Evolutionary conservation across 1,140 invertebrate species (phyloP).

Genomic region (Mesaphorura yosii): DNA sequence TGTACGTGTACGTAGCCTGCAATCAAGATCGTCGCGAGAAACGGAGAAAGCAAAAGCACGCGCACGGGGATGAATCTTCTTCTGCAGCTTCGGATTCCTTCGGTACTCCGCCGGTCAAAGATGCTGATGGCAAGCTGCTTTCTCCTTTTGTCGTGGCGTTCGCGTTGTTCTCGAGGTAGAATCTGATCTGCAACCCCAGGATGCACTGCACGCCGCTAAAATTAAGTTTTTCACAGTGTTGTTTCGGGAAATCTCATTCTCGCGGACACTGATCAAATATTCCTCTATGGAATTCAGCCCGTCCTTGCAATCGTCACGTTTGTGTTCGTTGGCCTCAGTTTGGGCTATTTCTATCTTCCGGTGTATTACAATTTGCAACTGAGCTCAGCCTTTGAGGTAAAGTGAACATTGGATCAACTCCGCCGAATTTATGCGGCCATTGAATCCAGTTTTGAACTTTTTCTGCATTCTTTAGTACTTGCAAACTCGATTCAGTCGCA

Average conservation of each 20-base stretch:
- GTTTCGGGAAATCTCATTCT: constrained; percentile 45
- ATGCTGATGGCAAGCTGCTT: too few relatives aligned
- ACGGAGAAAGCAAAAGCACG: too few relatives aligned
- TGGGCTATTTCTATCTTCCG: constrained; percentile 42
- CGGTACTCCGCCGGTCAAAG: too few relatives aligned
- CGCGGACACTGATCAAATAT: constrained; percentile 39
- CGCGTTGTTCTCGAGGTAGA: constrained; percentile 52
- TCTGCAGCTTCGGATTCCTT: too few relatives aligned
- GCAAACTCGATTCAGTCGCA: too few relatives aligned
- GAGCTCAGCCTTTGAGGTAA: constrained; percentile 71
- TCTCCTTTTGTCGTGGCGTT: constrained; percentile 64
- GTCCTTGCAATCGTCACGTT: constrained; percentile 34
- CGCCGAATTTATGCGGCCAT: not conserved
- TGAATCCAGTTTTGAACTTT: too few relatives aligned
- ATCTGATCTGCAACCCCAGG: not conserved
- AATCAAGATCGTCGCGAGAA: too few relatives aligned
- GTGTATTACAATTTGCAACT: constrained; percentile 42
- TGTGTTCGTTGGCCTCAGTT: constrained; percentile 37
- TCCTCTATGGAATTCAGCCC: constrained; percentile 37
- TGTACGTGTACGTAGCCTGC: constrained; percentile 68
- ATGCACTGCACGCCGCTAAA: not conserved
- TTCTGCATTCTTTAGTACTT: too few relatives aligned
- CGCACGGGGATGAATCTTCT: too few relatives aligned
- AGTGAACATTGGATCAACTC: not conserved
- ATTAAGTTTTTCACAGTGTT: constrained; percentile 41